Base-by-base conservation (phyloP, 2,888 invertebrate species). In the Rhodophaea formosa region DNA sequence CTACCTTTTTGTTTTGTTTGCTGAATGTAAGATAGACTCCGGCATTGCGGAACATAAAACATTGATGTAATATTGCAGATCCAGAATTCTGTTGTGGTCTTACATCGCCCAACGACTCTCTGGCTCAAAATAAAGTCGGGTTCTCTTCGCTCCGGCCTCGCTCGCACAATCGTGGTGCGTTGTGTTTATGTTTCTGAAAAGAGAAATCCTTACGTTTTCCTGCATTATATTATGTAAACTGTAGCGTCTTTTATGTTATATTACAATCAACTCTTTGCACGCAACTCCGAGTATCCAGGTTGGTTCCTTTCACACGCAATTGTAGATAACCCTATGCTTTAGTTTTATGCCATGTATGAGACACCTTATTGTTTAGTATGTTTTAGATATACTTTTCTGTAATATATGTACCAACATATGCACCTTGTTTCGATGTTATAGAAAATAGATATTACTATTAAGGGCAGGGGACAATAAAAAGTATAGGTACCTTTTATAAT, bases 31-130 rank as follows among this genome's bases (percentile, higher is more conserved):
- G 32, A 32, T 15, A 15, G 35, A 30, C 47, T n/a, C 30, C 17
- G 16, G 16, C 7, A 42, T 56, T 12, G 51, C 59, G 56, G 63
- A 62, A 72, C 63, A 64, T 67, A 69, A 62, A 69, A 74, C 53
- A 71, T 74, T 88, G 79, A 68, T 81, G 68, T 83, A 68, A 91
- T 92, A 93, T 95, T 96, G 88, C 96, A 96, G 96, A 96, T 96
- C 95, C 95, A 88, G 96, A 95, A 93, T 96, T 96, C 93, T 96
- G 96, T 94, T 96, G 96, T 93, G 96, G 95, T 88, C 93, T 96
- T 90, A 94, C 94, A 80, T 94, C 95, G 80, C 96, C 96, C 80
- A 95, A 94, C 91, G 93, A 92, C 92, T 95, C 95, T 88, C 93
- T 93, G 88, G 93, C 93, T 81, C 90, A 92, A 86, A 92, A 93